These are phyloP conservation scores for Podarcis raffonei DNA, from an alignment of 2,113 vertebrate genomes.

Conservation along the genomic window DNA sequence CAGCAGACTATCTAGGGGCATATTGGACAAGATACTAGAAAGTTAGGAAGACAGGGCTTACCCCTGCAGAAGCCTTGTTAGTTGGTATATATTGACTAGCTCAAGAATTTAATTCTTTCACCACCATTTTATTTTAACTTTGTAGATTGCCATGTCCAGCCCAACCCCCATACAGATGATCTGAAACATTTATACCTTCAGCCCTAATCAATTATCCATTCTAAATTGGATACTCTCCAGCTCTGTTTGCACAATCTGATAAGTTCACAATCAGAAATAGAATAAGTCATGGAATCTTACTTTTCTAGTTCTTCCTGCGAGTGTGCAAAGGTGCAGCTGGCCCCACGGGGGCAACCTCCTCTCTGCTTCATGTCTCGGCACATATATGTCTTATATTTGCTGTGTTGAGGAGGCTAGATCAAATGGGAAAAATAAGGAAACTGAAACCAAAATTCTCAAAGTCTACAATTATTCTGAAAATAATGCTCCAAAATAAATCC, in stretches of 20 bases:
- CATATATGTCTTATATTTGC: conserved; percentile 99
- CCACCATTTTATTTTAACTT: background rate
- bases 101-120: background rate
- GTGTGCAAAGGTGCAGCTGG: conserved; percentile 97
- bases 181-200: background rate
- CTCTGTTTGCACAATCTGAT: background rate
- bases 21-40: no score
- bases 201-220: no score
- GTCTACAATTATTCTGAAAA: background rate
- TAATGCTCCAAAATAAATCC: background rate
- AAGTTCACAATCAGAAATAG: accelerated
- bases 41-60: no score
- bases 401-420: conserved; percentile 92
- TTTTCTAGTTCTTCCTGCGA: conserved; percentile 99
- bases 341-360: conserved; percentile 95
- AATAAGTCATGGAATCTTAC: conserved; percentile 74
- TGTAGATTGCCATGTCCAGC: background rate
- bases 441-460: conserved; percentile 19
- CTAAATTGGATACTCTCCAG: background rate
- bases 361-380: conserved; percentile 99
- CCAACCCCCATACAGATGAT: no score
- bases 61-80: no score
- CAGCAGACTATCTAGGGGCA: background rate
- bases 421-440: conserved; percentile 35
- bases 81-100: background rate